A percentile compares a stretch with the other conserved stretches of the same genome.
These are phyloP conservation scores for Mus spicilegus DNA, from an alignment of 2,113 vertebrate genomes.

Conservation along the genomic window DNA sequence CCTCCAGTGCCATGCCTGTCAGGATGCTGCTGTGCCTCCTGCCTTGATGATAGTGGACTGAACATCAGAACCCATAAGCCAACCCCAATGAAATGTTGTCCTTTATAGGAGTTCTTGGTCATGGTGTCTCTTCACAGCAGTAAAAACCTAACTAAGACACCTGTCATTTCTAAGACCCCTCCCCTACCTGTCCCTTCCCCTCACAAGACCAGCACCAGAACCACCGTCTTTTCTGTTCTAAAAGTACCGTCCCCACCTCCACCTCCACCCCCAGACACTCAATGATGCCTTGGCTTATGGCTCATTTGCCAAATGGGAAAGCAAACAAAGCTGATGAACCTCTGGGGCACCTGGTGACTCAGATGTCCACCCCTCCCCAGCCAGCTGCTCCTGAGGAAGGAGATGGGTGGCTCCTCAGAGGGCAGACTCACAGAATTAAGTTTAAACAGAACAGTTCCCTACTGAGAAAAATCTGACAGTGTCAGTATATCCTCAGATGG, in stretches of 20 bases:
- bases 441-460: neutral
- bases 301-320: slow-evolving; percentile 72
- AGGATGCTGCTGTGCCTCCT: too few species aligned
- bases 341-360: neutral
- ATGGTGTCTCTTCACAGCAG: too few species aligned
- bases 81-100: too few species aligned
- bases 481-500: too few species aligned
- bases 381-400: neutral
- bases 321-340: slow-evolving; percentile 66
- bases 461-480: too few species aligned
- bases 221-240: neutral
- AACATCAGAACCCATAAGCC: too few species aligned
- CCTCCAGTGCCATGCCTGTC: too few species aligned
- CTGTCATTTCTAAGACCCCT: neutral
- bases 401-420: neutral
- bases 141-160: too few species aligned
- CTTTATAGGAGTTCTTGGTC: too few species aligned
- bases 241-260: neutral
- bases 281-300: slow-evolving; percentile 56
- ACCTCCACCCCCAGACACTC: neutral
- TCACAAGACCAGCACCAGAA: neutral
- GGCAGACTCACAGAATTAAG: neutral
- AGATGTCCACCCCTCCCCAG: neutral
- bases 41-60: too few species aligned
- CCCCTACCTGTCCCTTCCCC: neutral